Evolutionary conservation across 2,113 vertebrate genomes (phyloP).

Genomic region (Periophthalmus modestus): DNA sequence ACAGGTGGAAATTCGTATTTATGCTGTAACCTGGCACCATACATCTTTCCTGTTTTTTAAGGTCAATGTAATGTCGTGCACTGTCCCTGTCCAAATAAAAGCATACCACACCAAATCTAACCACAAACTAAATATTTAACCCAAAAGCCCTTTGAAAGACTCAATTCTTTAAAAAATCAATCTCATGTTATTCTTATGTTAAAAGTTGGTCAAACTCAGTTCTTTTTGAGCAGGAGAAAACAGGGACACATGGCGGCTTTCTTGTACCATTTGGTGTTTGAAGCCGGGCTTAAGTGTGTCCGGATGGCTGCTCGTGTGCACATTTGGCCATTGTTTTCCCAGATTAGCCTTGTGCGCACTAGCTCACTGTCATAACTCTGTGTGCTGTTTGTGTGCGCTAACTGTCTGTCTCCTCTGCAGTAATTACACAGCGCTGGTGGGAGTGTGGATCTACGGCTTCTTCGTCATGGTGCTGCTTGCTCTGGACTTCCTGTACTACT

Average conservation of each 20-base stretch:
- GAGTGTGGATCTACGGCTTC: conserved; percentile 98
- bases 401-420: conserved; percentile 67
- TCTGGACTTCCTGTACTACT: conserved; percentile 96
- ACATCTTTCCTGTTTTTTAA: no score
- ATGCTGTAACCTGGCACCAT: no score
- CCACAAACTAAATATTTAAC: no score
- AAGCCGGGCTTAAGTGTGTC: conserved; percentile 28
- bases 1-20: no score
- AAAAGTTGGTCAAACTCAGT: background rate
- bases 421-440: conserved; percentile 94
- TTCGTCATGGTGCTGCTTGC: conserved; percentile 91
- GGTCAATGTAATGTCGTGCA: no score
- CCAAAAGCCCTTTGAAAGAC: no score
- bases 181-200: no score
- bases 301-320: conserved; percentile 17
- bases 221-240: conserved; percentile 6
- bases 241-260: conserved; percentile 44
- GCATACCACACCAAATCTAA: no score
- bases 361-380: background rate
- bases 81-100: no score
- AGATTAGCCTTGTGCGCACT: conserved; percentile 19
- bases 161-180: no score
- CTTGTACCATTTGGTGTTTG: conserved; percentile 21
- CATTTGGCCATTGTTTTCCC: conserved; percentile 26
- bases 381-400: background rate